Evolutionary conservation across 2,113 vertebrate species (phyloP).

Genomic region (Larimichthys polyactis): DNA sequence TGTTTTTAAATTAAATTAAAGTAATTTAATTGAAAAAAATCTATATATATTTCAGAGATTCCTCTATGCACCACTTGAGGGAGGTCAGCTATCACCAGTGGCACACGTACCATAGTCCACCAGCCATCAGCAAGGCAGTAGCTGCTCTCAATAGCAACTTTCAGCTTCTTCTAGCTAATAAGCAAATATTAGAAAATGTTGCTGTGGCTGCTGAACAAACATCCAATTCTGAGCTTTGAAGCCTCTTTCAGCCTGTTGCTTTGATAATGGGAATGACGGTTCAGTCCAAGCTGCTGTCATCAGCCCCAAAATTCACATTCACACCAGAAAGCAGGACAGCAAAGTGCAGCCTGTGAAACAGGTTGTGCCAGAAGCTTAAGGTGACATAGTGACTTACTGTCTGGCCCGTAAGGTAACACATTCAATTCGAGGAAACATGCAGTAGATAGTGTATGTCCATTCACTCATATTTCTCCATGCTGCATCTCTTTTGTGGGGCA

Average conservation of each 20-base stretch:
- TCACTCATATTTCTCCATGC: not conserved
- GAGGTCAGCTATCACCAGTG: no score
- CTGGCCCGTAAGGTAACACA: conserved; percentile 7
- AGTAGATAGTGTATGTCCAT: not conserved
- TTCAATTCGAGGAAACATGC: not conserved
- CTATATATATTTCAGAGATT: no score
- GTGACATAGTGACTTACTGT: conserved; percentile 13
- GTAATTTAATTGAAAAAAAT: no score
- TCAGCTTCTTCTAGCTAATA: not conserved
- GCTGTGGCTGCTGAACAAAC: not conserved
- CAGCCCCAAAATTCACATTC: not conserved
- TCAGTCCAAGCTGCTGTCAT: not conserved
- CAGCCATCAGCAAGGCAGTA: no score
- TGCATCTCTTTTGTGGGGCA: not conserved
- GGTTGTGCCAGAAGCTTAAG: not conserved
- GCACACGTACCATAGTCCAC: no score
- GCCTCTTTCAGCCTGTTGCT: not conserved
- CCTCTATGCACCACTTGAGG: no score
- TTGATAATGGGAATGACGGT: not conserved
- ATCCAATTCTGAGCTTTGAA: not conserved
- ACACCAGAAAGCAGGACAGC: not conserved
- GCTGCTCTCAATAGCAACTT: not conserved
- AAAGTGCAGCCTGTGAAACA: not conserved
- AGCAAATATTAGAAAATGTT: no score
- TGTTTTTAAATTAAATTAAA: no score